phyloP scores from a whole-genome alignment of 1,140 invertebrate species.

The Macrostomum lignano region DNA sequence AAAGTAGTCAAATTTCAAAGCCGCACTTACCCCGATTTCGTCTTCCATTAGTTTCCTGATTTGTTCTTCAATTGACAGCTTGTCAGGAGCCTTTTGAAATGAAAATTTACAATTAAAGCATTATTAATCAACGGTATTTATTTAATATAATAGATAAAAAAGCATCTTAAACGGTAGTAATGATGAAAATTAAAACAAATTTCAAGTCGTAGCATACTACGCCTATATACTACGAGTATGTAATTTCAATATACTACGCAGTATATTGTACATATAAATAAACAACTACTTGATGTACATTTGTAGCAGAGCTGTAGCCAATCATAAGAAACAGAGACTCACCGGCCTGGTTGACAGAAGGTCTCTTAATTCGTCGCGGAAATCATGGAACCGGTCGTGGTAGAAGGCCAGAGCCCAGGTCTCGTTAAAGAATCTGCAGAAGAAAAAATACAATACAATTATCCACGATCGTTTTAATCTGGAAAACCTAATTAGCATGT shows the following conservation, averaged over 20 bases:
- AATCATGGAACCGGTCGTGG: slow-evolving; percentile 24
- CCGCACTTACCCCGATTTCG: slow-evolving; percentile 16
- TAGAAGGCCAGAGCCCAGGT: slow-evolving; percentile 22
- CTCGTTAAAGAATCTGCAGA: slow-evolving; percentile 20
- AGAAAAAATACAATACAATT: slow-evolving; percentile 2
- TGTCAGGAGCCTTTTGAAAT: background rate
- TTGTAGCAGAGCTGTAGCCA: background rate
- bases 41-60: slow-evolving; percentile 19
- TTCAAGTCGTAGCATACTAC: too few relatives aligned
- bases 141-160: too few relatives aligned
- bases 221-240: too few relatives aligned
- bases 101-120: too few relatives aligned
- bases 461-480: background rate
- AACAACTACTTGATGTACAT: background rate
- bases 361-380: slow-evolving; percentile 8
- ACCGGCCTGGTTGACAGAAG: background rate
- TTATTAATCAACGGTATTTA: too few relatives aligned
- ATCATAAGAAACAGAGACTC: background rate
- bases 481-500: slow-evolving; percentile 2
- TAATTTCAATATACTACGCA: background rate
- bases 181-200: too few relatives aligned
- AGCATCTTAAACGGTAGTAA: too few relatives aligned
- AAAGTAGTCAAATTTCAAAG: too few relatives aligned
- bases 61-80: slow-evolving; percentile 14
- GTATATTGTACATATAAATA: background rate